Base-by-base conservation (phyloP, 1,140 invertebrate genomes). In the Zaprionus camerounensis region DNA sequence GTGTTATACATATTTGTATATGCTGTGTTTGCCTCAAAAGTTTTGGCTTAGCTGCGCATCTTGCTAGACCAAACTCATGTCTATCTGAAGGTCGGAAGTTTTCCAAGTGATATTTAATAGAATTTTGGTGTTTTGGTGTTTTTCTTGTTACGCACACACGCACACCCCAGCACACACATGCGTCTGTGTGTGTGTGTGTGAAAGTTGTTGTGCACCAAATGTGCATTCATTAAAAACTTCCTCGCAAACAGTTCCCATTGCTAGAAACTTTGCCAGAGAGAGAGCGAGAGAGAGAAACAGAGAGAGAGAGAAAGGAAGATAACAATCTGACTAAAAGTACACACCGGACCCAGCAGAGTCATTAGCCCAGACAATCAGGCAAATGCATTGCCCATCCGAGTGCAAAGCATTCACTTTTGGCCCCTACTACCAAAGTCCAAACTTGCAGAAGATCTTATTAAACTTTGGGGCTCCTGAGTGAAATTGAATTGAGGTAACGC, bases 151-250 rank as follows among this genome's bases (percentile, higher is more conserved):
- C 38, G 41, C 24, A 41, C 65, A 65, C 51, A 28, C 15, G 36
- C 17, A 41, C 36, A 56, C 12, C n/a, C 15, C n/a, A 3, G 7
- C 17, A 64, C 5, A 5, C n/a, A 44, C n/a, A 17, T 44, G 41
- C 17, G 41, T 44, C 17, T 17, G 38, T 44, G 38, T n/a, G 38
- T 41, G 15, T 41, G 15, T 5, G 38, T n/a, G 41, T 7, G 28
- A 57, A 53, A 71, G 49, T 38, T 36, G 49, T 15, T 13, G 28
- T 22, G 36, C 67, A 38, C 17, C 59, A 31, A 72, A 73, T 61
- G 63, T 73, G 71, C 63, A 72, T 72, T 66, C 62, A 72, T 72
- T 72, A 59, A 58, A 59, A 72, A 72, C 44, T 53, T 72, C 15
- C 22, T 12, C 41, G 15, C 31, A 63, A 63, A 17, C 49, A 53